Evolutionary conservation across 2,888 invertebrate species (phyloP).

Genomic region (Galerucella calmariensis): DNA sequence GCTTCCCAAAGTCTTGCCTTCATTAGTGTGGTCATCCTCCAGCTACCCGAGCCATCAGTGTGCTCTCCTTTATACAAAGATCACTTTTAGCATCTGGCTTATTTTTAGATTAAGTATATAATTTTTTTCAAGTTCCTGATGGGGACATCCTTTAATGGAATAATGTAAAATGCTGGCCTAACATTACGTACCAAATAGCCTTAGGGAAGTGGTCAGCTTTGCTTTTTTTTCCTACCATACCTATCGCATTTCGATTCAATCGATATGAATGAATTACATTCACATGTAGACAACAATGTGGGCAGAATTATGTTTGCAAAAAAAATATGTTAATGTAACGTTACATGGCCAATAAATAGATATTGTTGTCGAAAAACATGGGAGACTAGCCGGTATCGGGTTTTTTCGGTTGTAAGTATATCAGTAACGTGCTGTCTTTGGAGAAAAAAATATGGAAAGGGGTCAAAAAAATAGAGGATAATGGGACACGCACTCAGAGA

Average conservation of each 20-base stretch:
- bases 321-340: conserved; percentile 19
- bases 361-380: conserved; percentile 10
- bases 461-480: too few species aligned
- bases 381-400: background rate
- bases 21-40: too few species aligned
- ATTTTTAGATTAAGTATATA: too few species aligned
- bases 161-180: background rate
- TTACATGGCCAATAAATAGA: conserved; percentile 14
- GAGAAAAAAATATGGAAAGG: too few species aligned
- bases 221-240: background rate
- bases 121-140: background rate
- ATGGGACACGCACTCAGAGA: too few species aligned
- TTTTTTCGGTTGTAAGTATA: background rate
- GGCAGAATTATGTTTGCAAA: conserved; percentile 7
- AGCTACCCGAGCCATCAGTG: too few species aligned
- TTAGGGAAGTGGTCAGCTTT: background rate
- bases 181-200: background rate
- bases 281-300: conserved; percentile 14
- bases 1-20: too few species aligned
- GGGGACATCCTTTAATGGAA: background rate
- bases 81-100: too few species aligned
- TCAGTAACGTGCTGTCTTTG: background rate
- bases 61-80: too few species aligned
- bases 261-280: conserved; percentile 21
- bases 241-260: conserved; percentile 4